Percentiles rank a stretch among this genome's conserved stretches.
Conservation (phyloP, 2,797 vertebrate genomes). For the Zalophus californianus region DNA sequence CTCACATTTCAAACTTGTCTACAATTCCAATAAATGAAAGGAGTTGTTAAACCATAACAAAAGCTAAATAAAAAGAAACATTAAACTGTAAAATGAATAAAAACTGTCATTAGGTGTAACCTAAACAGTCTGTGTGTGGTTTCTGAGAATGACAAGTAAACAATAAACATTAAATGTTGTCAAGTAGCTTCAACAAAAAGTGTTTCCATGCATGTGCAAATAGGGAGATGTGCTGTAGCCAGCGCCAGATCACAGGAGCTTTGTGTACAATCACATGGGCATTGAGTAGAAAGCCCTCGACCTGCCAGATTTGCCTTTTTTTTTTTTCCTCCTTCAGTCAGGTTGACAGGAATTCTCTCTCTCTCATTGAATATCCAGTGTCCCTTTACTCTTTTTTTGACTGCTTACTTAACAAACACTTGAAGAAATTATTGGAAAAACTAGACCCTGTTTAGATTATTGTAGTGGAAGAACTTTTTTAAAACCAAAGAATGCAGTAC, state of each 20-base stretch:
- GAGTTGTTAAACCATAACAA: conserved; percentile 71
- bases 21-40: conserved; percentile 64
- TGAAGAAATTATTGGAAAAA: conserved; percentile 33
- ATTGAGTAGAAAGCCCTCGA: conserved; percentile 45
- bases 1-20: conserved; percentile 73
- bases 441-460: background rate
- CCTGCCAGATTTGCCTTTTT: conserved; percentile 33
- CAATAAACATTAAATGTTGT: conserved; percentile 77
- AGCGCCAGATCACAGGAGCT: conserved; percentile 19
- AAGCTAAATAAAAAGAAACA: conserved; percentile 77
- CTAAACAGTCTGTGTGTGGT: conserved; percentile 76
- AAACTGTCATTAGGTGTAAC: conserved; percentile 78
- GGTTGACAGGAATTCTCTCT: background rate
- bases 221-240: conserved; percentile 29
- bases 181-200: conserved; percentile 78
- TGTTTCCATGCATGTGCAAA: conserved; percentile 69
- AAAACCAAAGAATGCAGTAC: background rate
- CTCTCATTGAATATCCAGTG: conserved; percentile 60
- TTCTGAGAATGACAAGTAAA: conserved; percentile 81
- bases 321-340: conserved; percentile 50
- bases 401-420: conserved; percentile 3
- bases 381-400: conserved; percentile 16
- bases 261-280: conserved; percentile 28
- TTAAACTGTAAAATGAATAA: conserved; percentile 77
- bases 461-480: background rate